phyloP scores from a whole-genome alignment of 2,113 vertebrate genomes.

The Menidia beryllina region DNA sequence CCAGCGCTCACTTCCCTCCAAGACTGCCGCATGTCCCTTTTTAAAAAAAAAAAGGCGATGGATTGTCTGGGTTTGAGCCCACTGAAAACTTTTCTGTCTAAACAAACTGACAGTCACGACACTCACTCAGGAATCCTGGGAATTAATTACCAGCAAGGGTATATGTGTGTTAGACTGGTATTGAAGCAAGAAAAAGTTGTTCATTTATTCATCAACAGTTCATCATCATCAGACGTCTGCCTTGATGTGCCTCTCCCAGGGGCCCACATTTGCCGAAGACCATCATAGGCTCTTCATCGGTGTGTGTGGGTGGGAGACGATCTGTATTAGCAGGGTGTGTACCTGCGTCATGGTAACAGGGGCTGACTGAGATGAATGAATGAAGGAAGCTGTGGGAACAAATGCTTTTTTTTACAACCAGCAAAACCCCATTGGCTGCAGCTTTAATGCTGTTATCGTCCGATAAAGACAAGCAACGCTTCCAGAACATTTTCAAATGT shows the following conservation, averaged over 20 bases:
- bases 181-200: slow-evolving; percentile 39
- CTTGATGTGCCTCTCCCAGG: slow-evolving; percentile 27
- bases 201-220: slow-evolving; percentile 65
- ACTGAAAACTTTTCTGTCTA: background rate
- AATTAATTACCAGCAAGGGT: slow-evolving; percentile 67
- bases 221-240: slow-evolving; percentile 22
- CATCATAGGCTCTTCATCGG: slow-evolving; percentile 21
- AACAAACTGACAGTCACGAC: slow-evolving; percentile 29
- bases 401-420: slow-evolving; percentile 16
- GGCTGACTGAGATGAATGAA: slow-evolving; percentile 33
- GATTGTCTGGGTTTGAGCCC: slow-evolving; percentile 6
- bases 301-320: slow-evolving; percentile 1
- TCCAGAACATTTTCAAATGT: too few relatives aligned
- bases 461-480: background rate
- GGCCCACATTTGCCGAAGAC: slow-evolving; percentile 8
- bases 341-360: slow-evolving; percentile 36
- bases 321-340: slow-evolving; percentile 40
- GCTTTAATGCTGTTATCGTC: slow-evolving; percentile 1
- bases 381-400: slow-evolving; percentile 17
- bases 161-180: slow-evolving; percentile 41
- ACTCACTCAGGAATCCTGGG: slow-evolving; percentile 42
- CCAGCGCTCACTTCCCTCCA: slow-evolving; percentile 4
- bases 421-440: background rate
- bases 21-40: slow-evolving; percentile 9
- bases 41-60: background rate